Percentiles rank a stretch among this genome's conserved stretches.
Evolutionary conservation across 2,113 vertebrate species (phyloP).

Genomic region (Sprattus sprattus): DNA sequence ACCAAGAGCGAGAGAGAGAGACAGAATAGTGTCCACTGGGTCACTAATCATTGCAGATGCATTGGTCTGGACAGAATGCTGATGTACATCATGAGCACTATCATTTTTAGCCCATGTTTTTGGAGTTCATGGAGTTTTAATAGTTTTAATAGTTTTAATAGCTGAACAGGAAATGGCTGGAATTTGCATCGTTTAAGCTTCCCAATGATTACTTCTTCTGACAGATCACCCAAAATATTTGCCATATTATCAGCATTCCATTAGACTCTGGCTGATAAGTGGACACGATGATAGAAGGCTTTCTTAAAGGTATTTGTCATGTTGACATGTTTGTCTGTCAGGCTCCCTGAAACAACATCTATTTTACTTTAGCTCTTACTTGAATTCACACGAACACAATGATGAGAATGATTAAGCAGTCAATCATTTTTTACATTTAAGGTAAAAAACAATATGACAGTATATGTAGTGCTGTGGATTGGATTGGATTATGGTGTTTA

Average conservation of each 20-base stretch:
- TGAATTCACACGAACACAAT: neutral
- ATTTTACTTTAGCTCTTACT: neutral
- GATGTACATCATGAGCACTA: slow-evolving; percentile 32
- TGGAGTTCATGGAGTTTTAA: neutral
- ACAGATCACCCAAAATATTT: neutral
- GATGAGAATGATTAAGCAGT: neutral
- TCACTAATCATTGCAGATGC: slow-evolving; percentile 41
- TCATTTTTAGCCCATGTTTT: slow-evolving; percentile 20
- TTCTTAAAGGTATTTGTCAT: neutral
- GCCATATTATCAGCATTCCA: neutral
- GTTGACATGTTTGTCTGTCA: neutral
- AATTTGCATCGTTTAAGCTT: neutral
- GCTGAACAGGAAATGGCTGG: slow-evolving; percentile 28
- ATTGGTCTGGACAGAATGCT: slow-evolving; percentile 16
- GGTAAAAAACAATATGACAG: neutral
- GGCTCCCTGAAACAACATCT: neutral
- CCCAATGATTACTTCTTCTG: neutral
- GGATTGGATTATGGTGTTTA: neutral
- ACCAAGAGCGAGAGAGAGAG: neutral
- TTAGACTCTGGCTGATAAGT: neutral
- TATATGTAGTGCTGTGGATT: neutral
- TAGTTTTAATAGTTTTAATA: slow-evolving; percentile 23
- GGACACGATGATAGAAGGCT: neutral
- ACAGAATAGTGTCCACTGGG: slow-evolving; percentile 9
- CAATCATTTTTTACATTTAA: neutral